Evolutionary conservation across 2,888 invertebrate genomes (phyloP), one percentile per base, ranked within the genome.

Genomic region (Magallana nippona): DNA sequence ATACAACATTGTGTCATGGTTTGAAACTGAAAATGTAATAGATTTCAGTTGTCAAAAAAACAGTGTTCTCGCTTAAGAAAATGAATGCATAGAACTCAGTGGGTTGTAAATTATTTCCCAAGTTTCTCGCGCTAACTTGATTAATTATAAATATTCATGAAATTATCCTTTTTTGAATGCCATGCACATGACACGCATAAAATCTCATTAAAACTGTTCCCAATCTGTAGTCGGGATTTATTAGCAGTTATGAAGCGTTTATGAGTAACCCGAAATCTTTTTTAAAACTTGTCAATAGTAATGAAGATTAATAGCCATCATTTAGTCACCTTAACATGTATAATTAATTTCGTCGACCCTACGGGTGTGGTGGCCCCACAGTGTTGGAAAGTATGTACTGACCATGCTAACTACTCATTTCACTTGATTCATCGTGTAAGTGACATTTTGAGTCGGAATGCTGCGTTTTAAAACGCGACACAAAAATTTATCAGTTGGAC

Each of bases 251-350:
- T 22, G 71, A 32, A 10, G 60, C 60, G 60, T 19, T 60, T 27
- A 71, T 71, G 71, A 71, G 71, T 71, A 71, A 71, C 71, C 71
- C 32, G 71, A 71, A 71, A 71, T 71, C 71, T 71, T 71, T 71
- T 71, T 71, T 27, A 32, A 22, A 71, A 71, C 71, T 22, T 71
- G 71, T 27, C 71, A 71, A 71, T 71, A 19, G 71, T 71, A 71
- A 71, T 71, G 71, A 71, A 71, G 71, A 71, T 71, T 71, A 71
- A 71, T 71, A 32, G 71, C 27, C 11, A 32, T 71, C 10, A 71
- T 71, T 27, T 71, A 71, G 71, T 71, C 71, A 71, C 71, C 15
- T 71, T 13, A 15, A 71, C 71, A 71, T 71, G 27, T 71, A 27
- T 71, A 71, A 71, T 71, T 15, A 27, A 71, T 22, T 27, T 27